These are phyloP conservation scores for Palythoa heliodiscus DNA, from an alignment of 92 coral and sea anemone species.

Conservation along the genomic window DNA sequence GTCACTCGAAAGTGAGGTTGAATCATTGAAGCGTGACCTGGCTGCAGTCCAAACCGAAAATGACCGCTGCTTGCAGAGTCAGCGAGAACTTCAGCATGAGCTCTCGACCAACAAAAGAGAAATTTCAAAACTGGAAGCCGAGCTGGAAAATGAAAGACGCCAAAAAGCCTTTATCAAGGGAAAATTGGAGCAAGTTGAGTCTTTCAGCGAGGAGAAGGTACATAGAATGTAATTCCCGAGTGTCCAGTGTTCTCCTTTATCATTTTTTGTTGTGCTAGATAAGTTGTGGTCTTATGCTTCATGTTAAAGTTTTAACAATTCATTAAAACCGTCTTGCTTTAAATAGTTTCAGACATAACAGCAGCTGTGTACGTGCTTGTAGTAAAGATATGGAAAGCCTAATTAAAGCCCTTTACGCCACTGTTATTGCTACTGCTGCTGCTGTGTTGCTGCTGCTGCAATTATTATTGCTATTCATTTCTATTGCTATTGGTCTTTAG, in stretches of 20 bases:
- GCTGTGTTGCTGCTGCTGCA: too few species aligned
- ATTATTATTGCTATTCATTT: too few species aligned
- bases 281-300: too few species aligned
- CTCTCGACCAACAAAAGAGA: constrained; percentile 68
- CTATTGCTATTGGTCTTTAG: too few species aligned
- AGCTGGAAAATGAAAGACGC: constrained; percentile 85
- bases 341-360: too few species aligned
- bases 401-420: too few species aligned
- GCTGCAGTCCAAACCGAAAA: constrained; percentile 68
- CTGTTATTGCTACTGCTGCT: too few species aligned
- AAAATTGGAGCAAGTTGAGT: constrained; percentile 76
- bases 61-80: constrained; percentile 79
- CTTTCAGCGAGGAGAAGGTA: constrained; percentile 61
- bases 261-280: background rate
- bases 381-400: too few species aligned
- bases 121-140: constrained; percentile 85
- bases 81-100: constrained; percentile 72
- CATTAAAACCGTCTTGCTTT: too few species aligned
- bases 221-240: background rate
- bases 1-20: constrained; percentile 88
- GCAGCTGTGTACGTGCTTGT: too few species aligned
- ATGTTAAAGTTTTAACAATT: too few species aligned
- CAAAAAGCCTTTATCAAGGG: constrained; percentile 63
- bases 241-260: too few species aligned
- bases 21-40: constrained; percentile 83